Conservation (phyloP, 1,140 invertebrate genomes). For the Pinna nobilis region DNA sequence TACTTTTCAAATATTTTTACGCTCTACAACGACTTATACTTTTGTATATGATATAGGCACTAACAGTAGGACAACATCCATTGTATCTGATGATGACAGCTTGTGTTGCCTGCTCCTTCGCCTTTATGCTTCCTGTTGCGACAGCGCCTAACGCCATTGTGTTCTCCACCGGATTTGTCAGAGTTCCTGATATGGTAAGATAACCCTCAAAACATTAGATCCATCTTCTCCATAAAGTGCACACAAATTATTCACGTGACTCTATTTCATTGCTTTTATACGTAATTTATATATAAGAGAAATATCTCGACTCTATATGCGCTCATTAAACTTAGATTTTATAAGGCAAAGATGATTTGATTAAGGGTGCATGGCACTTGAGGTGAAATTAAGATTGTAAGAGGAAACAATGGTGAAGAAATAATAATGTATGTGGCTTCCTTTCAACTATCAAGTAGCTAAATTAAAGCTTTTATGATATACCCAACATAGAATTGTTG, state of each 20-base stretch:
- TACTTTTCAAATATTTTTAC: too few species aligned
- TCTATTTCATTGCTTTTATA: not conserved
- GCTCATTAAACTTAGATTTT: not conserved
- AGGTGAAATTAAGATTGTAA: too few species aligned
- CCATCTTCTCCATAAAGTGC: not conserved
- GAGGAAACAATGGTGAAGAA: too few species aligned
- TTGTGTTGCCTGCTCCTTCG: conserved; percentile 85
- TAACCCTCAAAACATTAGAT: not conserved
- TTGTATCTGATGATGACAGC: conserved; percentile 90
- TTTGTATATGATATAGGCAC: too few species aligned
- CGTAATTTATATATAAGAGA: not conserved
- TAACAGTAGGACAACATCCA: conserved; percentile 80
- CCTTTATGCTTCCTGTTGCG: conserved; percentile 85
- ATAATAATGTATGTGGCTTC: too few species aligned
- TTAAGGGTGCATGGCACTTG: too few species aligned
- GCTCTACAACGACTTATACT: too few species aligned
- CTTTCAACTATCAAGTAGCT: too few species aligned
- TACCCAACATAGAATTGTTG: conserved; percentile 9
- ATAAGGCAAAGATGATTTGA: too few species aligned
- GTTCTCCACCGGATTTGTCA: conserved; percentile 77
- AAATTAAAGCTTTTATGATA: not conserved
- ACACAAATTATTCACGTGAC: not conserved
- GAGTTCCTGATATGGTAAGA: conserved; percentile 72
- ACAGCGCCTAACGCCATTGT: conserved; percentile 96
- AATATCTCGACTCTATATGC: not conserved